Evolutionary conservation across 2,888 invertebrate species (phyloP).

Genomic region (Cremastinae sp.): DNA sequence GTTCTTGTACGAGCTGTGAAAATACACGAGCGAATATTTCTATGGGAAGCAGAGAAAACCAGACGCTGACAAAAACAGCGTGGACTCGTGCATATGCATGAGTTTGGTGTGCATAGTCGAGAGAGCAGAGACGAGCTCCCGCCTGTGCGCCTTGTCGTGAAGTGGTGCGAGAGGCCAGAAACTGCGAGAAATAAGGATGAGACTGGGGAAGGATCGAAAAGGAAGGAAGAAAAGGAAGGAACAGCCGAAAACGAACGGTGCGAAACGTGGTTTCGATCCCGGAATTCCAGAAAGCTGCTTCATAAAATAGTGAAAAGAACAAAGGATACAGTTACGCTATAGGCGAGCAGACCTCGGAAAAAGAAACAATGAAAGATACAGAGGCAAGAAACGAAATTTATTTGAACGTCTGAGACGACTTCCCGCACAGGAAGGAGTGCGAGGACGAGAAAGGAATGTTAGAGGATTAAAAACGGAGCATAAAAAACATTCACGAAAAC

Average conservation of each 20-base stretch:
- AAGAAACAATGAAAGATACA: conserved; percentile 24
- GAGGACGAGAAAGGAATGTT: not conserved
- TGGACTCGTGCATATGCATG: too few species aligned
- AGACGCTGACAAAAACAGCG: too few species aligned
- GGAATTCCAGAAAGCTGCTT: not conserved
- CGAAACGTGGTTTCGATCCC: not conserved
- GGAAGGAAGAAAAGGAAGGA: not conserved
- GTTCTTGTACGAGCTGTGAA: conserved; percentile 1
- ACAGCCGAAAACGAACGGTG: not conserved
- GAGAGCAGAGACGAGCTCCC: not conserved
- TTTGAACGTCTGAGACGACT: too few species aligned
- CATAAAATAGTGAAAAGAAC: conserved; percentile 2
- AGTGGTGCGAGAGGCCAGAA: conserved; percentile 7
- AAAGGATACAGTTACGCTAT: not conserved
- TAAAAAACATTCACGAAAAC: too few species aligned
- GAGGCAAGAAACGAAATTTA: conserved; percentile 3
- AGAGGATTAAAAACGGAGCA: not conserved
- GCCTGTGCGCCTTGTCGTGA: not conserved
- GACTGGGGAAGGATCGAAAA: conserved; percentile 7
- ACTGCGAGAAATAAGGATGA: conserved; percentile 1
- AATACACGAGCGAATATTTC: too few species aligned
- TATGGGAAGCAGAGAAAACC: too few species aligned
- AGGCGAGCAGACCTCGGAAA: conserved; percentile 18
- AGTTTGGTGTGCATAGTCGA: not conserved
- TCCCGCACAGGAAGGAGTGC: not conserved